Conservation (phyloP, 2,888 invertebrate genomes). For the Nephrotoma flavescens region DNA sequence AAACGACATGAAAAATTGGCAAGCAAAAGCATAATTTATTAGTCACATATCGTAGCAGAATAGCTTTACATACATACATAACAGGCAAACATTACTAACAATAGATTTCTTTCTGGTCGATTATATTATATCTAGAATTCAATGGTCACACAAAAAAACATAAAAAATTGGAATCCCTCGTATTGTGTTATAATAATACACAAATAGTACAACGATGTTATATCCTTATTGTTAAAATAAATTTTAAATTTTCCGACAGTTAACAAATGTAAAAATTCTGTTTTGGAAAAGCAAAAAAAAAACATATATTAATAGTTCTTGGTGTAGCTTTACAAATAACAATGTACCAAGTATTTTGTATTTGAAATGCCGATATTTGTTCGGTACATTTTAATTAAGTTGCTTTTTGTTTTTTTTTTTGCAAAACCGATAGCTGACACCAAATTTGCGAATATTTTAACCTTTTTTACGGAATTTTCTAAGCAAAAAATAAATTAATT, state of each 20-base stretch:
- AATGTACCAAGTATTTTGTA: too few species aligned
- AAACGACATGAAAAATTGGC: not conserved
- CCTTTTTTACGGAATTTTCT: too few species aligned
- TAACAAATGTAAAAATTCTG: not conserved
- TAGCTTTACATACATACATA: not conserved
- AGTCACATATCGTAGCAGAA: not conserved
- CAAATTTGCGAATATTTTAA: too few species aligned
- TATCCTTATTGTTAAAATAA: not conserved
- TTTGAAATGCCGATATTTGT: too few species aligned
- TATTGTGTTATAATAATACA: not conserved
- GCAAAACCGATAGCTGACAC: too few species aligned
- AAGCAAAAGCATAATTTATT: not conserved
- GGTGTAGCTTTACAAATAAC: too few species aligned
- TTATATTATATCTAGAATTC: too few species aligned
- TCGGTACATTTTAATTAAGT: too few species aligned
- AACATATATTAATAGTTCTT: too few species aligned
- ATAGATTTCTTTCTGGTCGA: not conserved
- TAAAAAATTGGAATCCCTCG: not conserved
- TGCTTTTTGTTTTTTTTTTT: too few species aligned
- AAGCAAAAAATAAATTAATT: too few species aligned
- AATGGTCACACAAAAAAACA: too few species aligned
- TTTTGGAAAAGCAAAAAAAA: not conserved
- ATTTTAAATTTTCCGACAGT: not conserved
- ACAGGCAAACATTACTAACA: not conserved
- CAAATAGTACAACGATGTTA: not conserved